Base-by-base conservation (phyloP, 2,113 vertebrate genomes). In the Polypterus bichir region DNA sequence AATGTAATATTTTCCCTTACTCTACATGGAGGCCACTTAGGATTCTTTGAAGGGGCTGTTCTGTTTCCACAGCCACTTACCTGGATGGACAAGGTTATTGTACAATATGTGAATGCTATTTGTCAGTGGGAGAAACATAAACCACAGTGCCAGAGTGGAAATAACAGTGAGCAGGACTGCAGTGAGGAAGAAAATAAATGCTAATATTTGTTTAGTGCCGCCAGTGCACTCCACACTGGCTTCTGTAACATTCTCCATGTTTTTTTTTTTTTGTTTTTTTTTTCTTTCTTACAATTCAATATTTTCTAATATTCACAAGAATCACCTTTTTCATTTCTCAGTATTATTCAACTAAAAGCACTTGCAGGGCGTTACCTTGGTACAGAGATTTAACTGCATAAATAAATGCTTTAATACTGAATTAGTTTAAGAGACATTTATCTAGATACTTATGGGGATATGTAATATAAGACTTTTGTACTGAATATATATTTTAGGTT, bases 11-110 rank as follows among this genome's bases (percentile, higher is more conserved):
- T 96, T 9, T 87, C 92, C 64, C 81, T 99, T 74, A 94, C 94
- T 0, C 83, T 97, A 48, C 95, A 99, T 1, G 96, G 96, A 48
- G 96, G 96, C 49, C 96, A 99, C 79, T 80, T 99, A 75, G 96
- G 96, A 69, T 99, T 98, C 83, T 99, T 99, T n/a, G 93, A 99
- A 74, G 96, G 96, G 0, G 92, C 94, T 0, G 93, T 99, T 61
- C 91, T 99, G 2, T 92, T 99, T 69, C 96, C 96, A 0, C 88
- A 98, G 61, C 96, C 96, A 4, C 89, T 99, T 61, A 99, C 96
- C 27, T 99, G 96, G 96, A 98, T 98, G 95, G 96, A 99, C 82
- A 99, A 99, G 79, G 90, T 98, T 44, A 92, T 98, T 49, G 90
- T 99, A 69, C 88, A 91, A 63, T 98, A 97, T 44, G 81, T 92